phyloP scores from a whole-genome alignment of 2,797 vertebrate genomes.

The Chiloscyllium punctatum region DNA sequence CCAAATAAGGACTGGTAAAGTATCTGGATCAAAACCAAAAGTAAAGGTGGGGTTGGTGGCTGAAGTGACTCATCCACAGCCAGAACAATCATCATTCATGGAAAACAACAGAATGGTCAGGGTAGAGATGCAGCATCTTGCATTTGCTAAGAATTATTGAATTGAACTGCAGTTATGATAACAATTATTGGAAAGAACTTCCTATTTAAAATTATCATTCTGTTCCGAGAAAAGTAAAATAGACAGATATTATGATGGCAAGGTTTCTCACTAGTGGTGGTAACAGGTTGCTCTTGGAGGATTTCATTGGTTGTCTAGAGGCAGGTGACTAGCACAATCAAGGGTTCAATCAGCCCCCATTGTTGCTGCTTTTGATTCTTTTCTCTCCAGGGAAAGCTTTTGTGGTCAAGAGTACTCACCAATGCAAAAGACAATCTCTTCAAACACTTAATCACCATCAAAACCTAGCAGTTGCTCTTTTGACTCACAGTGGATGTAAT shows the following conservation, averaged over 20 bases:
- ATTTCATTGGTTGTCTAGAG: neutral
- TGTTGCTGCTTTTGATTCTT: neutral
- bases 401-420: neutral
- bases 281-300: neutral
- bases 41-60: neutral
- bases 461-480: neutral
- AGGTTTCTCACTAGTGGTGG: neutral
- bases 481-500: neutral
- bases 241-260: neutral
- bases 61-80: neutral
- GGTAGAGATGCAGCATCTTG: too few species aligned
- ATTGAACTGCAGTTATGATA: neutral
- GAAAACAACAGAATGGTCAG: too few species aligned
- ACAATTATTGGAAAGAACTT: neutral
- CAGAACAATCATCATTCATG: neutral
- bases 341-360: neutral
- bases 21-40: neutral
- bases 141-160: neutral
- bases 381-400: neutral
- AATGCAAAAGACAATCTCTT: neutral
- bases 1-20: neutral
- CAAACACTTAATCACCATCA: neutral
- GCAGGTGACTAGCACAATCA: neutral
- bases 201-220: neutral
- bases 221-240: too few species aligned